Evolutionary conservation across 2,113 vertebrate genomes (phyloP).

Genomic region (Lycocorax pyrrhopterus): DNA sequence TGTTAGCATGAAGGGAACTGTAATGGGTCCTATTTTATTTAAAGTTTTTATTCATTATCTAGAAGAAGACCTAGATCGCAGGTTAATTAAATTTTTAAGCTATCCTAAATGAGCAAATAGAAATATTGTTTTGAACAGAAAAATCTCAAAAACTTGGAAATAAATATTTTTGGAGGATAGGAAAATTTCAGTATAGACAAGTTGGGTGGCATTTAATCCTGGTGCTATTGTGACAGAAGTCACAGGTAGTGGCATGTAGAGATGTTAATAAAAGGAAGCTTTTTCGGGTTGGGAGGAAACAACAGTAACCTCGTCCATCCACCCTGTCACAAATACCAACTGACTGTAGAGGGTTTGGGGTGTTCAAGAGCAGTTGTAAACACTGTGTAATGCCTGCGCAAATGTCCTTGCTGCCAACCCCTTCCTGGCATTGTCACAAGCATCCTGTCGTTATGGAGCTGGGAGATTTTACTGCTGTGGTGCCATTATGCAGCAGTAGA

Average conservation of each 20-base stretch:
- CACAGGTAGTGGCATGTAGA: not conserved
- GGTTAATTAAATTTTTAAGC: not conserved
- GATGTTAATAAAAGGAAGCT: not conserved
- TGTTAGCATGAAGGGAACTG: not conserved
- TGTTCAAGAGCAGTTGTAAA: not conserved
- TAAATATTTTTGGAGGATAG: not conserved
- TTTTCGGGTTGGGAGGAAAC: not conserved
- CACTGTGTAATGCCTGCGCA: not conserved
- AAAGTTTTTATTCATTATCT: not conserved
- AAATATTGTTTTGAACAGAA: not conserved
- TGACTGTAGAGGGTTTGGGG: not conserved
- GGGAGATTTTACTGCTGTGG: not conserved
- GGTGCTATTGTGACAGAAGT: not conserved
- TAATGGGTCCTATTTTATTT: not conserved
- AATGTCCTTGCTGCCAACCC: not conserved
- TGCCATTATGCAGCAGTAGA: not conserved
- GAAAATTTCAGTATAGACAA: not conserved
- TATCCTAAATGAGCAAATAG: not conserved
- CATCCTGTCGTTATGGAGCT: not conserved
- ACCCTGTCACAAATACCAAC: not conserved
- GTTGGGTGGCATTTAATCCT: not conserved
- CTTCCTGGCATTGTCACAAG: not conserved
- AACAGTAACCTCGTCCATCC: not conserved
- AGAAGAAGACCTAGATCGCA: not conserved
- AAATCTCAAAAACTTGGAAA: not conserved